A percentile compares a stretch with the other conserved stretches of the same genome.
These are phyloP conservation scores for Chirona hameri DNA, from an alignment of 2,888 invertebrate genomes.

Conservation along the genomic window DNA sequence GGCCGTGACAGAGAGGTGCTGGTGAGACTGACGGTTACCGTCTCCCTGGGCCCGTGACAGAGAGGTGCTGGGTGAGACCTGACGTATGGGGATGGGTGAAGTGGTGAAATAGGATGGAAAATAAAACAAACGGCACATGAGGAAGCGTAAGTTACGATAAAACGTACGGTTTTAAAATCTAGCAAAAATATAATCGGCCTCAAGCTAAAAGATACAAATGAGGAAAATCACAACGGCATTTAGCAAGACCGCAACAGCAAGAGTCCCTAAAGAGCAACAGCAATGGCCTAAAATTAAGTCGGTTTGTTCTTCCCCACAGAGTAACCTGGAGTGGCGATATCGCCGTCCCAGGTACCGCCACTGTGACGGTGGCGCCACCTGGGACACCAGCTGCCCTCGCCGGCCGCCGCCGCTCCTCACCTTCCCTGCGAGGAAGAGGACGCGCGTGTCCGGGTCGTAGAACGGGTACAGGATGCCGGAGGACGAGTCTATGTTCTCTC, in stretches of 20 bases:
- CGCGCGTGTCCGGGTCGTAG: conserved; percentile 86
- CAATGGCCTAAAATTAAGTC: too few species aligned
- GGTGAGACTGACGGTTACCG: conserved; percentile 57
- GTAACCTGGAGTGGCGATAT: too few species aligned
- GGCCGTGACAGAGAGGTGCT: conserved; percentile 34
- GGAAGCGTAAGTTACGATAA: too few species aligned
- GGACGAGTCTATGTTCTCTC: conserved; percentile 75
- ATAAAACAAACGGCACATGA: background rate
- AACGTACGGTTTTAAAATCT: too few species aligned
- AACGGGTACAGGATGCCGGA: conserved; percentile 70
- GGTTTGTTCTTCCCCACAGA: too few species aligned
- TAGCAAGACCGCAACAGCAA: too few species aligned
- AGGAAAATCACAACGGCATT: too few species aligned
- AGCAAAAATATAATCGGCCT: background rate
- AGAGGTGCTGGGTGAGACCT: conserved; percentile 8
- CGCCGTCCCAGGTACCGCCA: too few species aligned
- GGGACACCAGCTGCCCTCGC: background rate
- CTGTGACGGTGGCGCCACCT: too few species aligned
- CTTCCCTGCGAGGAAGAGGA: conserved; percentile 71
- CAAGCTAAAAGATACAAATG: too few species aligned
- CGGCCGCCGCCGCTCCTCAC: conserved; percentile 46
- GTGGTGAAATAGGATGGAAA: background rate
- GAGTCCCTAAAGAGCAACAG: too few species aligned
- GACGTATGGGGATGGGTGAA: too few species aligned
- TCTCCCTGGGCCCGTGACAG: conserved; percentile 67